phyloP scores from a whole-genome alignment of 2,888 invertebrate genomes.

The Phyto melanocephala region DNA sequence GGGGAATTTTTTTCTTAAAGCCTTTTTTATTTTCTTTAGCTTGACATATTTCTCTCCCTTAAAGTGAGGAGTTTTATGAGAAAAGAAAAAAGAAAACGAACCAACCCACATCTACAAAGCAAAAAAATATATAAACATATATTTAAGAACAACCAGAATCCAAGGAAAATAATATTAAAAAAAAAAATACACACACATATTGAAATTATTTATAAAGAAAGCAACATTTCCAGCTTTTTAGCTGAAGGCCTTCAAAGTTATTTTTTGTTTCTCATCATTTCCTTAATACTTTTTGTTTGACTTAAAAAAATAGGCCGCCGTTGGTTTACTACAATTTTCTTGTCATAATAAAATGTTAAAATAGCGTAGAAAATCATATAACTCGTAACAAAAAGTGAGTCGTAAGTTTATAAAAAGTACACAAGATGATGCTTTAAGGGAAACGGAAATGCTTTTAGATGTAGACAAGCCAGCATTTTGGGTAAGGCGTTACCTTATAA shows the following conservation, averaged over 20 bases:
- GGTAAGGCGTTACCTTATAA: too few species aligned
- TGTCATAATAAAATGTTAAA: not conserved
- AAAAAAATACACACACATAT: slow-evolving; percentile 9
- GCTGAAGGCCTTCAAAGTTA: slow-evolving; percentile 31
- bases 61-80: not conserved
- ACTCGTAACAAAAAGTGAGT: slow-evolving; percentile 15
- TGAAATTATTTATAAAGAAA: slow-evolving; percentile 39
- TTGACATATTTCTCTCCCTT: slow-evolving; percentile 15
- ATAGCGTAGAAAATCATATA: slow-evolving; percentile 5
- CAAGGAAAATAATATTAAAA: too few species aligned
- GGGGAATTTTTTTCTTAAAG: slow-evolving; percentile 27
- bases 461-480: not conserved
- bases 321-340: slow-evolving; percentile 9
- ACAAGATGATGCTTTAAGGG: slow-evolving; percentile 21
- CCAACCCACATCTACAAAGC: not conserved
- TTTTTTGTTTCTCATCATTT: slow-evolving; percentile 11
- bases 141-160: too few species aligned
- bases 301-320: slow-evolving; percentile 49
- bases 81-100: not conserved
- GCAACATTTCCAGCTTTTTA: slow-evolving; percentile 41
- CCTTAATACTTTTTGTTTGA: slow-evolving; percentile 10
- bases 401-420: slow-evolving; percentile 8
- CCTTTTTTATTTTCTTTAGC: slow-evolving; percentile 13
- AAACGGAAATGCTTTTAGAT: slow-evolving; percentile 42
- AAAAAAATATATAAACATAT: not conserved